Evolutionary conservation across 2,797 vertebrate species (phyloP).

Genomic region (Sebastes glaucus): DNA sequence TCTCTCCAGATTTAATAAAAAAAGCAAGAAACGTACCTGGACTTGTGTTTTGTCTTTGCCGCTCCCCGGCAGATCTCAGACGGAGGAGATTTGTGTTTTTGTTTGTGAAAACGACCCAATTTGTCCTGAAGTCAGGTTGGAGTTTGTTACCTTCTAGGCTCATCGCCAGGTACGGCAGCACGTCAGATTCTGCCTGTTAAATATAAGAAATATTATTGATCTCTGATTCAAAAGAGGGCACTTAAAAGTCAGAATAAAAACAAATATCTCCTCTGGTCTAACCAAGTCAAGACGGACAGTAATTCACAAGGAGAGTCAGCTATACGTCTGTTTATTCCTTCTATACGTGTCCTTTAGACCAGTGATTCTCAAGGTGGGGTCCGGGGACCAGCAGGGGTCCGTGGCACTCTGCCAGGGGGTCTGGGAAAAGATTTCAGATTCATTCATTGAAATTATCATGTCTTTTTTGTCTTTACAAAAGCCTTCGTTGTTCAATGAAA

Average conservation of each 20-base stretch:
- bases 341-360: too few relatives aligned
- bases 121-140: slow-evolving; percentile 2
- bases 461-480: too few relatives aligned
- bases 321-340: neutral
- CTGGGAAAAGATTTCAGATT: too few relatives aligned
- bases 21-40: neutral
- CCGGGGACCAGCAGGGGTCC: too few relatives aligned
- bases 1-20: too few relatives aligned
- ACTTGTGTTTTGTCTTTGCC: neutral
- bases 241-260: slow-evolving; percentile 6
- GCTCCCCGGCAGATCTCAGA: neutral
- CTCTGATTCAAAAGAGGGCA: slow-evolving; percentile 8
- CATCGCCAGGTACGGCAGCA: neutral
- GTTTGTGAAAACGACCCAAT: slow-evolving; percentile 8
- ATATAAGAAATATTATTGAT: slow-evolving; percentile 28
- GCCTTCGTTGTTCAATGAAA: too few relatives aligned
- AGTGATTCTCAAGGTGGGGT: too few relatives aligned
- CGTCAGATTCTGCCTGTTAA: neutral
- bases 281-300: neutral
- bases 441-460: too few relatives aligned
- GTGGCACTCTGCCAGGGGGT: too few relatives aligned
- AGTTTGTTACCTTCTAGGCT: neutral
- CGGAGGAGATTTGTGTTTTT: slow-evolving; percentile 5
- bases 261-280: neutral
- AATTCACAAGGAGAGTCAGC: too few relatives aligned